A percentile compares a stretch with the other conserved stretches of the same genome.
phyloP scores from a whole-genome alignment of 1,140 invertebrate genomes.

The Neocloeon triangulifer region DNA sequence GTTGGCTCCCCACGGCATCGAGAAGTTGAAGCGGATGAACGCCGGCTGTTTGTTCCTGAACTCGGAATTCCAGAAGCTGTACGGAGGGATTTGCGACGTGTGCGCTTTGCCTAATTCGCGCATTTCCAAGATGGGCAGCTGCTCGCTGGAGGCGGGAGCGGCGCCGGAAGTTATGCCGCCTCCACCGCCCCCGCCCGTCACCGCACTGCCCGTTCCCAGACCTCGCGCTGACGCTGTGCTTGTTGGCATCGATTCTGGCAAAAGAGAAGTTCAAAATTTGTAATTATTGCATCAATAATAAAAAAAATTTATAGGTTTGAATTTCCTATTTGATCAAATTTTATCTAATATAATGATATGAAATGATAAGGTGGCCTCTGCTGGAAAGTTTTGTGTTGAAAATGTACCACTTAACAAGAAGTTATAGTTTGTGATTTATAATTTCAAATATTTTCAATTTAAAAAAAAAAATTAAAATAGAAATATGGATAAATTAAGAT shows the following conservation, averaged over 20 bases:
- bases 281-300: no score
- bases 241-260: slow-evolving; percentile 37
- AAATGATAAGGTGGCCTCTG: no score
- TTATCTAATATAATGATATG: no score
- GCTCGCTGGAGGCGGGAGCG: slow-evolving; percentile 12
- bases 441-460: no score
- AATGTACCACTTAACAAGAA: no score
- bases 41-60: slow-evolving; percentile 71
- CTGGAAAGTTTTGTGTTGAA: no score
- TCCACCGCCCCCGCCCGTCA: slow-evolving; percentile 15
- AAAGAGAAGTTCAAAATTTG: no score
- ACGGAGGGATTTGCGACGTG: slow-evolving; percentile 56
- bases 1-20: slow-evolving; percentile 70
- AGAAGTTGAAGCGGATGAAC: slow-evolving; percentile 74
- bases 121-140: slow-evolving; percentile 61
- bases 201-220: slow-evolving; percentile 12
- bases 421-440: no score
- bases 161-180: slow-evolving; percentile 2
- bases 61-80: slow-evolving; percentile 79
- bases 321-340: no score
- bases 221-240: slow-evolving; percentile 31
- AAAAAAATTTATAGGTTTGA: no score
- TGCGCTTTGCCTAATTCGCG: slow-evolving; percentile 60
- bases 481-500: no score
- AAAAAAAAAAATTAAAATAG: no score